phyloP scores from a whole-genome alignment of 2,113 vertebrate genomes.

The Tragelaphus scriptus region DNA sequence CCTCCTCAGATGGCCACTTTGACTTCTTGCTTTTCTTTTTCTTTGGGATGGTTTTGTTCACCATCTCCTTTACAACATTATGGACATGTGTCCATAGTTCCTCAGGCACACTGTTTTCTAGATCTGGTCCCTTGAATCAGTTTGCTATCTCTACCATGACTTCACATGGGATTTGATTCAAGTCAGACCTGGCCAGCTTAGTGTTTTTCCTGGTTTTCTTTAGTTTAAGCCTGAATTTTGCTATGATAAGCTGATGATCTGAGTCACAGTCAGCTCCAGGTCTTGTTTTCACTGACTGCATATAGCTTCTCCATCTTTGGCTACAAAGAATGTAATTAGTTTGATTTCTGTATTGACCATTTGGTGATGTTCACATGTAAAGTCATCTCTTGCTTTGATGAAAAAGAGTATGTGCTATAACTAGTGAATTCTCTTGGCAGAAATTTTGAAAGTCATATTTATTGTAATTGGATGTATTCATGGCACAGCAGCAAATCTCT shows the following conservation, averaged over 20 bases:
- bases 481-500: conserved; percentile 70
- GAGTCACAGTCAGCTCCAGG: not conserved
- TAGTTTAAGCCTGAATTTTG: not conserved
- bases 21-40: not conserved
- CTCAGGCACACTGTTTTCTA: not conserved
- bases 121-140: not conserved
- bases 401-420: not conserved
- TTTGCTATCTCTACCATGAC: not conserved
- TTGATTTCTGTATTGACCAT: not conserved
- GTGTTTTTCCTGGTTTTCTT: not conserved
- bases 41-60: not conserved
- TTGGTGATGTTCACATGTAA: not conserved
- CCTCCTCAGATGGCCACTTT: not conserved
- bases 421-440: not conserved
- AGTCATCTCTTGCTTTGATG: not conserved
- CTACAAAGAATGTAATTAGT: not conserved
- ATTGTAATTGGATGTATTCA: conserved; percentile 76
- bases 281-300: not conserved
- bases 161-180: not conserved
- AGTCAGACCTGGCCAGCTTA: not conserved
- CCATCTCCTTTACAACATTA: not conserved
- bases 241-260: not conserved
- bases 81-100: not conserved
- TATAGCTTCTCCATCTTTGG: not conserved
- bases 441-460: conserved; percentile 75